Base-by-base conservation (phyloP, 2,888 invertebrate species). In the Pelosia muscerda region DNA sequence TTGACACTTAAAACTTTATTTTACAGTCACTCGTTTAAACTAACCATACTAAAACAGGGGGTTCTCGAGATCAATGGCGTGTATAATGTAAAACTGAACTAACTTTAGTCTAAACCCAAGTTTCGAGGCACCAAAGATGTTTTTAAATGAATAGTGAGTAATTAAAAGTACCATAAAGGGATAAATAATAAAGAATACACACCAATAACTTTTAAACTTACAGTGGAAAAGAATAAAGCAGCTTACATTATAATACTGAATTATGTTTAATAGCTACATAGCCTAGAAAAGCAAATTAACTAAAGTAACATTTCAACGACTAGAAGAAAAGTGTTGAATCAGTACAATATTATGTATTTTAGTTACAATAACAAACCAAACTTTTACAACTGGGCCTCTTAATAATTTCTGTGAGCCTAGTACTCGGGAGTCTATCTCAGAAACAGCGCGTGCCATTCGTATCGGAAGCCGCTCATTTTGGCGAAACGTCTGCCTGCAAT, bases 391-490 rank as follows among this genome's bases (percentile, higher is more conserved):
- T 59, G 28, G 34, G 68, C 70, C 81, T 84, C 77, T 75, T 76
- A 38, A n/a, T 38, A 13, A 56, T 63, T 63, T 84, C 79, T 92
- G 90, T 25, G 64, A 67, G 73, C 92, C 89, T 89, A 77, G 91
- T 92, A 84, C 68, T 70, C 66, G 68, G 78, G 84, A 86, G 82
- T 84, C 85, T 81, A 72, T 74, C 76, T 84, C 73, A 81, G 80
- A 85, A 86, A 84, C 85, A 83, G 81, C 83, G 82, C 81, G 83
- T 83, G 81, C 82, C 81, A 80, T 83, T 86, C 84, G 81, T 71
- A 78, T 76, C 81, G 76, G 79, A 68, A 68, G 71, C 72, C 64
- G 65, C 73, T 71, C 72, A 74, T 73, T 80, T 83, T 81, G 66
- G 81, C 78, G 63, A 83, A 81, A 81, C 86, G 86, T 87, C 86